Conservation (phyloP, 1,140 invertebrate genomes). For the Ostrea edulis region DNA sequence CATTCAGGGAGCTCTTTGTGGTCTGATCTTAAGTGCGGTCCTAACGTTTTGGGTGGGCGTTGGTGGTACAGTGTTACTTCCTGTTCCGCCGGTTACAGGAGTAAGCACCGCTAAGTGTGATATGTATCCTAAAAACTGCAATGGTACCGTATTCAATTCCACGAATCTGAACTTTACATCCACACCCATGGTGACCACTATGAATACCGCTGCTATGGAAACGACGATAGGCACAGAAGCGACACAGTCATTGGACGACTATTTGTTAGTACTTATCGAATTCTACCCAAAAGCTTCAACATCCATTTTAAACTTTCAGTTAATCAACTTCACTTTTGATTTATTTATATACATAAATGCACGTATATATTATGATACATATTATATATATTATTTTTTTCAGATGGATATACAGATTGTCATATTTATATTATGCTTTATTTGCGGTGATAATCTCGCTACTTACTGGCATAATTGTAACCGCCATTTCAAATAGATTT, state of each 20-base stretch:
- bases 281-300: not conserved
- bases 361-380: not conserved
- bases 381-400: slow-evolving; percentile 37
- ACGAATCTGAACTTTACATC: slow-evolving; percentile 5
- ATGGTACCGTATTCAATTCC: not conserved
- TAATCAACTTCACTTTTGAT: not conserved
- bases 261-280: slow-evolving; percentile 41
- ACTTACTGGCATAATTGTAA: slow-evolving; percentile 55
- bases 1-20: slow-evolving; percentile 87
- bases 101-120: slow-evolving; percentile 59
- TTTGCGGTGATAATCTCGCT: slow-evolving; percentile 62
- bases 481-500: slow-evolving; percentile 50
- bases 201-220: slow-evolving; percentile 14
- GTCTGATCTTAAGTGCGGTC: slow-evolving; percentile 85
- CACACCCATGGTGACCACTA: not conserved
- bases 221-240: slow-evolving; percentile 34
- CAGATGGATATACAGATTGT: slow-evolving; percentile 67
- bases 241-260: slow-evolving; percentile 11
- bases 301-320: not conserved
- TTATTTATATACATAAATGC: not conserved
- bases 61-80: slow-evolving; percentile 80
- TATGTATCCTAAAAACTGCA: slow-evolving; percentile 49
- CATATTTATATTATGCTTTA: slow-evolving; percentile 64
- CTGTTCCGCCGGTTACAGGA: slow-evolving; percentile 56
- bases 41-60: slow-evolving; percentile 90